phyloP scores from a whole-genome alignment of 2,888 invertebrate species.

The Mesoligia furuncula region DNA sequence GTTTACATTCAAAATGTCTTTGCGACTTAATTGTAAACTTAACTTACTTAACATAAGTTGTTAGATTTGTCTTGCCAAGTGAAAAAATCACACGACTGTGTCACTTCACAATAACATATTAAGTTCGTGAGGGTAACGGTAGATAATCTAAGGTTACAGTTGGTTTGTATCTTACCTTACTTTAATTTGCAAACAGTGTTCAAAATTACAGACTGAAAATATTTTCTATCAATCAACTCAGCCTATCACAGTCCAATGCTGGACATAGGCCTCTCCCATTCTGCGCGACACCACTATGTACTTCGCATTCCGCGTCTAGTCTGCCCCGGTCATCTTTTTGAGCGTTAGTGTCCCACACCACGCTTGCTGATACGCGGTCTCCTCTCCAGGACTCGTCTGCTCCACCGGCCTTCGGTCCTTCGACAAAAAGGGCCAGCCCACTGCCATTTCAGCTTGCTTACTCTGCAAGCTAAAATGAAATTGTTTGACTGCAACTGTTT shows the following conservation, averaged over 20 bases:
- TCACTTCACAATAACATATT: conserved; percentile 31
- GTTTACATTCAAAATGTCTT: conserved; percentile 1
- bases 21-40: not conserved
- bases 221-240: not conserved
- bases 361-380: not conserved
- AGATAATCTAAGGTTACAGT: not conserved
- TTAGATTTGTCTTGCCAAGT: not conserved
- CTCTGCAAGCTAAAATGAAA: too few species aligned
- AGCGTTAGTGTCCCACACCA: not conserved
- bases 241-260: not conserved
- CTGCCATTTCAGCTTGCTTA: too few species aligned
- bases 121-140: conserved; percentile 9
- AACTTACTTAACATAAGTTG: too few species aligned
- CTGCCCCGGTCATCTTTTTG: not conserved
- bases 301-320: too few species aligned
- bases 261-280: not conserved
- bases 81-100: conserved; percentile 19
- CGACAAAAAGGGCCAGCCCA: too few species aligned
- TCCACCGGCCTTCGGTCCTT: too few species aligned
- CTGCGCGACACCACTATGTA: not conserved
- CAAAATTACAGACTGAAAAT: not conserved
- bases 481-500: not conserved
- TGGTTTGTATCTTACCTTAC: not conserved
- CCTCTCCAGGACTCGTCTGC: too few species aligned
- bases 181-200: not conserved